Base-by-base conservation (phyloP, 23 tunicate genomes). In the Ascidia mentula region DNA sequence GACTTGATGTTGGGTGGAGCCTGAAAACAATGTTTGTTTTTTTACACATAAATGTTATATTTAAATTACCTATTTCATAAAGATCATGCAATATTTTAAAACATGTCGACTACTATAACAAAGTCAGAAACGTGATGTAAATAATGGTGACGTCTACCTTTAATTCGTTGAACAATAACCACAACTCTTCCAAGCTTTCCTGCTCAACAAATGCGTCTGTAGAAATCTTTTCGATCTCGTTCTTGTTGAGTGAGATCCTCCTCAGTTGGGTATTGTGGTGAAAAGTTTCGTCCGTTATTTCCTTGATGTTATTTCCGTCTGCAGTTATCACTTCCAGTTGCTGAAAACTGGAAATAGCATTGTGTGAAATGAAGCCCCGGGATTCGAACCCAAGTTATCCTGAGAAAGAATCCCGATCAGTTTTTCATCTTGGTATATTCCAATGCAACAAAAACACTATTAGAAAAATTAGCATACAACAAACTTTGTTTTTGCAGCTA, bases 121-220 rank as follows among this genome's bases (percentile, higher is more conserved):
- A n/a, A n/a, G n/a, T n/a, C n/a, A n/a, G n/a, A n/a, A n/a, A n/a
- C n/a, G n/a, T n/a, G n/a, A n/a, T n/a, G n/a, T n/a, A n/a, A n/a
- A n/a, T 31, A 40, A 72, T 38, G 24, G 17, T 33, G 31, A 77
- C 15, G 38, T 85, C 34, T 40, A 89, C 95, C 46, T 46, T 84
- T 33, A 89, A 35, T 5, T 80, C 37, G 40, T 89, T 89, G 82
- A 33, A 79, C 31, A 89, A 45, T 4, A 89, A 76, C 89, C 72
- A 38, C 69, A 89, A 32, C 37, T 89, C 95, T 32, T 40, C 34
- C n/a, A 89, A 72, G 0, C 84, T 69, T 0, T n/a, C 31, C 15
- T 84, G 78, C 1, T 73, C 38, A 35, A 28, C 39, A 0, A 89
- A 84, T 4, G 89, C 38, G 18, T 69, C 61, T 15, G 60, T 60